Evolutionary conservation across 2,113 vertebrate species (phyloP).

Genomic region (Barnardius zonarius): DNA sequence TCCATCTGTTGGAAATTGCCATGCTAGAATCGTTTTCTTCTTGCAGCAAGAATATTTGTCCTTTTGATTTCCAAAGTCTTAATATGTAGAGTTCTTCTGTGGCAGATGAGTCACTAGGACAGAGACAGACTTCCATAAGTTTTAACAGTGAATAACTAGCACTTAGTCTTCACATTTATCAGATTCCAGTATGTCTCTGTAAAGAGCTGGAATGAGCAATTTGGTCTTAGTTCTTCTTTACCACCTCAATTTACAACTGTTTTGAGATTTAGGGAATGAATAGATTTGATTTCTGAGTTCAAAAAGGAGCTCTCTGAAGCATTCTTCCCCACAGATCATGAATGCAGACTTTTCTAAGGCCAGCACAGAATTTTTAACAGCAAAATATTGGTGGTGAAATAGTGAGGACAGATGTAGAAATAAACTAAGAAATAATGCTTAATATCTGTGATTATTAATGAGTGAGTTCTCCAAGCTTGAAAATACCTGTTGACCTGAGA

Average conservation of each 20-base stretch:
- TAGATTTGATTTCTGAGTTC: not conserved
- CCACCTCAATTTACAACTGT: not conserved
- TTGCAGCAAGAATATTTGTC: not conserved
- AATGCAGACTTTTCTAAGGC: not conserved
- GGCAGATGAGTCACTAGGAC: not conserved
- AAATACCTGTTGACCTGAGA: constrained; percentile 3
- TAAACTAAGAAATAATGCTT: constrained; percentile 8
- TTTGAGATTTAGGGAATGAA: not conserved
- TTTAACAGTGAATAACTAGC: not conserved
- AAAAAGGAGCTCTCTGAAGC: not conserved
- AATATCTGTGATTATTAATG: not conserved
- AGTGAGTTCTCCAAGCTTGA: not conserved
- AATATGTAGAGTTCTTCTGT: not conserved
- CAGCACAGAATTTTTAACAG: not conserved
- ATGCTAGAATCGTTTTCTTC: not conserved
- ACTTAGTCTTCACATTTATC: not conserved
- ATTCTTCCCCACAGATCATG: not conserved
- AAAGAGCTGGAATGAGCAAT: not conserved
- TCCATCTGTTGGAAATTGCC: constrained; percentile 25
- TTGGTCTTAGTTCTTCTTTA: not conserved
- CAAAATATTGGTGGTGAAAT: not conserved
- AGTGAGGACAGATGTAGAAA: not conserved
- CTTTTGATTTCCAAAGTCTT: constrained; percentile 24
- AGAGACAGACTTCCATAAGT: not conserved
- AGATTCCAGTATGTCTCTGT: not conserved